Evolutionary conservation across 2,888 invertebrate species (phyloP), one percentile per base, ranked within the genome.

Genomic region (Ennomos erosarius): DNA sequence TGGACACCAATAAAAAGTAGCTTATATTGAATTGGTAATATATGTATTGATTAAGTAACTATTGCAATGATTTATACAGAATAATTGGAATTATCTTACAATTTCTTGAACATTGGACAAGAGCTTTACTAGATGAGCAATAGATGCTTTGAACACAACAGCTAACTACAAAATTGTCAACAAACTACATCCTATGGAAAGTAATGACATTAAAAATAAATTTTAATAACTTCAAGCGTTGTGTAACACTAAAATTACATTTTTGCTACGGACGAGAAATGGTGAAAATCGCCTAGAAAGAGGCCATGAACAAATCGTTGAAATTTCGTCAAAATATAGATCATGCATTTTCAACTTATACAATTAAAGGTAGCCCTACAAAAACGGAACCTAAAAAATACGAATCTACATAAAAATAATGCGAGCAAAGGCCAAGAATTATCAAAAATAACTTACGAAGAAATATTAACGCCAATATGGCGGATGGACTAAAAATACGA

Each of bases 391-490:
- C 51, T 53, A 52, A 80, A 83, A 81, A 74, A 82, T 79, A 81
- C 75, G 82, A 80, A 88, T 84, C 81, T 85, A 83, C 81, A 81
- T 74, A 74, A 79, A 81, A 82, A 76, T 69, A 80, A 76, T 77
- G 78, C 80, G 79, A 78, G 73, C 78, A 83, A 88, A 89, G 85
- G 86, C 62, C 83, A 87, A 82, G 82, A 86, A 87, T 87, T 86
- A 87, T 81, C 80, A 84, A 90, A 90, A 90, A 90, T 84, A 87
- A 91, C 92, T 91, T 91, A 91, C 92, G 90, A 90, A 89, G 87
- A 90, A 83, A 89, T 92, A 93, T 91, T 92, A 93, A 93, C 93
- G 93, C 94, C 94, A 94, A 94, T 94, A 94, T 94, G 94, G 94
- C 94, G 94, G 94, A 93, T 92, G 93, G 90, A 94, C 93, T 93